These are phyloP conservation scores for Bruchidius siliquastri DNA, from an alignment of 2,888 invertebrate genomes.

Conservation along the genomic window DNA sequence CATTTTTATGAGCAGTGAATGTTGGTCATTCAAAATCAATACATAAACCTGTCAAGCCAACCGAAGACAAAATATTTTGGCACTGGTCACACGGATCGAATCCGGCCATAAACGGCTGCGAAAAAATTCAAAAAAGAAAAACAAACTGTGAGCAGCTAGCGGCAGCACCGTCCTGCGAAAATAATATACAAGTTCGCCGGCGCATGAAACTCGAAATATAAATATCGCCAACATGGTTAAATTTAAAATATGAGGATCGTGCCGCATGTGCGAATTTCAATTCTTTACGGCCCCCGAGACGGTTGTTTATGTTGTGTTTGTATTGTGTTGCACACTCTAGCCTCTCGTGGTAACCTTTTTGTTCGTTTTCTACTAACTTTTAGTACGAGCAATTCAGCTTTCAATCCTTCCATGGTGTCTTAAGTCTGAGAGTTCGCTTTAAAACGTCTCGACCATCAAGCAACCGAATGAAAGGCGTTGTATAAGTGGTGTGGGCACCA, in stretches of 20 bases:
- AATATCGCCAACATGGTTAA: constrained; percentile 34
- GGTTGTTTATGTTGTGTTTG: constrained; percentile 45
- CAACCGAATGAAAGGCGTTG: too few relatives aligned
- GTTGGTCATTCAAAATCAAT: not conserved
- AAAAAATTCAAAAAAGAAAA: not conserved
- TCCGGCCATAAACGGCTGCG: not conserved
- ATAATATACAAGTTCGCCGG: not conserved
- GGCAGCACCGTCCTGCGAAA: not conserved
- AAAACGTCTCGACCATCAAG: too few relatives aligned
- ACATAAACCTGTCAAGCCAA: not conserved
- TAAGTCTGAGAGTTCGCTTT: too few relatives aligned
- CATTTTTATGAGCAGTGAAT: not conserved
- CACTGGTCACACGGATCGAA: constrained; percentile 3
- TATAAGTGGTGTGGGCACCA: too few relatives aligned
- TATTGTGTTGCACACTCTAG: constrained; percentile 35
- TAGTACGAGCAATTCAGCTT: not conserved
- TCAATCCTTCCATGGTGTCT: not conserved
- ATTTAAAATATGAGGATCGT: constrained; percentile 42
- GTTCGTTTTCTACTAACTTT: constrained; percentile 7
- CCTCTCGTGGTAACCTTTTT: constrained; percentile 18
- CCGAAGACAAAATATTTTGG: constrained; percentile 20
- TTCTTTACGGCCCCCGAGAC: constrained; percentile 35
- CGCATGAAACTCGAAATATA: constrained; percentile 28
- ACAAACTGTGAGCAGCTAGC: not conserved
- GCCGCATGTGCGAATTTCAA: constrained; percentile 47